Evolutionary conservation across 2,797 vertebrate species (phyloP).

Genomic region (Pangasius macronema): DNA sequence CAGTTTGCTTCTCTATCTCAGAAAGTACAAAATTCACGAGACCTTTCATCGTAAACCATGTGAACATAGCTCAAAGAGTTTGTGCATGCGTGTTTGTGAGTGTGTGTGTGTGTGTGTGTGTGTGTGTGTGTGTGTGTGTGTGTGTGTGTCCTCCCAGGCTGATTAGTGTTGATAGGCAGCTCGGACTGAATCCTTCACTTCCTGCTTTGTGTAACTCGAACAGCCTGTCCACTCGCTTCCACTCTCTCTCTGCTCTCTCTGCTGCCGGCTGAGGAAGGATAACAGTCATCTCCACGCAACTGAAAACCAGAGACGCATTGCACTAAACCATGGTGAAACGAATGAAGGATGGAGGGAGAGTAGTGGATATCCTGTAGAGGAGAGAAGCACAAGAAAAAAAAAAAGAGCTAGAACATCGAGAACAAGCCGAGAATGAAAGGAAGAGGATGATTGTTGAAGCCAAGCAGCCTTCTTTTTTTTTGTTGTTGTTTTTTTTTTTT

Average conservation of each 20-base stretch:
- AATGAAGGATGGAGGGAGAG: conserved; percentile 23
- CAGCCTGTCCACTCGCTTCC: conserved; percentile 52
- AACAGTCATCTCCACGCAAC: conserved; percentile 29
- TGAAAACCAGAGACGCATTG: conserved; percentile 39
- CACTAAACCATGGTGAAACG: conserved; percentile 52
- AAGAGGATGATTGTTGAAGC: conserved; percentile 66
- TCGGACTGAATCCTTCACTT: conserved; percentile 67
- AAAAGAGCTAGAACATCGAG: conserved; percentile 52
- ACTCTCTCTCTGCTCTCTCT: conserved; percentile 69
- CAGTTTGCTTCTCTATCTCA: background rate
- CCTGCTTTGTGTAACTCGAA: conserved; percentile 32
- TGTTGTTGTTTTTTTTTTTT: conserved; percentile 65
- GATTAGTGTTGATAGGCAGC: conserved; percentile 70
- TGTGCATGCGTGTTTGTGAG: conserved; percentile 9
- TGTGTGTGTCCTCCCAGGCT: conserved; percentile 62
- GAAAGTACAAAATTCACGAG: background rate
- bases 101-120: conserved; percentile 42
- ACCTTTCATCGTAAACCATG: conserved; percentile 18
- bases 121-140: conserved; percentile 43
- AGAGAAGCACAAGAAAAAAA: conserved; percentile 54
- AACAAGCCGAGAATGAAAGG: conserved; percentile 58
- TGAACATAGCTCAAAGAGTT: conserved; percentile 17
- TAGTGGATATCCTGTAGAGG: background rate
- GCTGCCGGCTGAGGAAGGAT: conserved; percentile 64
- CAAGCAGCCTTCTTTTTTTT: conserved; percentile 67